These are phyloP conservation scores for Catharus fuscescens DNA, from an alignment of 2,113 vertebrate species.

Conservation along the genomic window DNA sequence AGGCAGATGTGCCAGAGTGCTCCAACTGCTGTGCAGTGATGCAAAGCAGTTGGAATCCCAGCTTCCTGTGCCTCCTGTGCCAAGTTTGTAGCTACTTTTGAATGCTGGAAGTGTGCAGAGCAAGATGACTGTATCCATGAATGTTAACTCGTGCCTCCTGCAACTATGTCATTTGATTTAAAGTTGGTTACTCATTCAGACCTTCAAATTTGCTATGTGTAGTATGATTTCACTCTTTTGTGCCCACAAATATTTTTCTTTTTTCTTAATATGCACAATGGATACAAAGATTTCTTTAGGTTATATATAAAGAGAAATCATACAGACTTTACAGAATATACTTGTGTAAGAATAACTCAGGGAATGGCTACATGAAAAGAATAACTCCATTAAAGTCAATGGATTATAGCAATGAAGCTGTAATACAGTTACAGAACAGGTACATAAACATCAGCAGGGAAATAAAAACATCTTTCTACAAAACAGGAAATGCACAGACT, in stretches of 20 bases:
- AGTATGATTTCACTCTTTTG: not conserved
- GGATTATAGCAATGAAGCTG: not conserved
- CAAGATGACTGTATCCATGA: not conserved
- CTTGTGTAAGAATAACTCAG: not conserved
- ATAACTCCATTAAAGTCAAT: not conserved
- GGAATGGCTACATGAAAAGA: not conserved
- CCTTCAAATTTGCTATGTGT: not conserved
- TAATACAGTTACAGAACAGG: not conserved
- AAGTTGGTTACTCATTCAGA: not conserved
- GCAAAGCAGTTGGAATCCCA: not conserved
- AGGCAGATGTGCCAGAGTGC: not conserved
- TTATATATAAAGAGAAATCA: not conserved
- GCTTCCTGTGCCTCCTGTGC: not conserved
- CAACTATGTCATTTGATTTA: not conserved
- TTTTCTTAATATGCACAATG: not conserved
- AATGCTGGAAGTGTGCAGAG: not conserved
- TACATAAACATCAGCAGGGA: not conserved
- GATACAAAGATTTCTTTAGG: not conserved
- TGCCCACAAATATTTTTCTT: not conserved
- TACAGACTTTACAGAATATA: not conserved
- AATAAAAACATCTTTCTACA: constrained; percentile 6
- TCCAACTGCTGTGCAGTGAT: not conserved
- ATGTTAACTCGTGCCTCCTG: not conserved
- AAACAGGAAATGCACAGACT: not conserved
- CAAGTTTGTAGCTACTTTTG: not conserved